Evolutionary conservation across 1,140 invertebrate genomes (phyloP).

Genomic region (Caenorhabditis tropicalis): DNA sequence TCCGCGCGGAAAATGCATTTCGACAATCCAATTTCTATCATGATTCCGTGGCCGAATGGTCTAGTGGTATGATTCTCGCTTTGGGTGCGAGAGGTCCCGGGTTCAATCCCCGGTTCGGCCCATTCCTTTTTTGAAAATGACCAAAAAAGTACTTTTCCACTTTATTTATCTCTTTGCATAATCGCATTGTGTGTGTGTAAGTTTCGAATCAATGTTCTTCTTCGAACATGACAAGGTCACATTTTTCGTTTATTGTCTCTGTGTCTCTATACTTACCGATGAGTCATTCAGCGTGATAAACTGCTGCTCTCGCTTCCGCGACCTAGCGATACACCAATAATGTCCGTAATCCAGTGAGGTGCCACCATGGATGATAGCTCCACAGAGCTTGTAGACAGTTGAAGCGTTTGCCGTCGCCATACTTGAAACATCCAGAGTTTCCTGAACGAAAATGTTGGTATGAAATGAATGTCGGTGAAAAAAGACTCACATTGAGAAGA

Average conservation of each 20-base stretch:
- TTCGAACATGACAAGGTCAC: neutral
- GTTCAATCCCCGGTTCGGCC: slow-evolving; percentile 63
- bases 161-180: neutral
- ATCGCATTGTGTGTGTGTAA: neutral
- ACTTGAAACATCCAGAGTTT: neutral
- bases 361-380: slow-evolving; percentile 4
- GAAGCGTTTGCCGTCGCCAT: neutral
- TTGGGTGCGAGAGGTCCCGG: slow-evolving; percentile 71
- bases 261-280: neutral
- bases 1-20: too few relatives aligned
- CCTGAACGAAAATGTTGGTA: neutral
- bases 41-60: slow-evolving; percentile 51
- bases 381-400: slow-evolving; percentile 16
- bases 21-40: too few relatives aligned
- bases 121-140: neutral
- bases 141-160: neutral
- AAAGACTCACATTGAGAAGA: neutral
- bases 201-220: neutral
- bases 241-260: neutral
- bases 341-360: neutral
- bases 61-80: slow-evolving; percentile 71
- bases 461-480: neutral
- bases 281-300: slow-evolving; percentile 21
- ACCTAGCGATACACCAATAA: neutral
- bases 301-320: neutral